Conservation (phyloP, 2,113 vertebrate genomes). For the Macquaria ambigua region DNA sequence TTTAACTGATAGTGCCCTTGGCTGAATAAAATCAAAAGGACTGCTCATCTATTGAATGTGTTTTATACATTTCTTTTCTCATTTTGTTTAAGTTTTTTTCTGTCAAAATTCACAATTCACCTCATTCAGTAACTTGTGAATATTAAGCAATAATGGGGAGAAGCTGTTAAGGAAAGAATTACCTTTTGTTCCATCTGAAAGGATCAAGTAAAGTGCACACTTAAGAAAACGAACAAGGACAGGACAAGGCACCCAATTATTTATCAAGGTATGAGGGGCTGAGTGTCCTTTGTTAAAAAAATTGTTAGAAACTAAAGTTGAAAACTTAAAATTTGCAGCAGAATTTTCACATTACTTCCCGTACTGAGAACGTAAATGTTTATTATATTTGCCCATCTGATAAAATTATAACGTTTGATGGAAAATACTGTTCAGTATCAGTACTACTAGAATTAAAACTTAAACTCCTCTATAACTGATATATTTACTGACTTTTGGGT, state of each 20-base stretch:
- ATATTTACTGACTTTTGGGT: neutral
- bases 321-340: neutral
- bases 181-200: constrained; percentile 18
- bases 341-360: neutral
- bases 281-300: neutral
- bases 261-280: neutral
- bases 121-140: constrained; percentile 15
- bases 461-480: neutral
- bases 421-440: neutral
- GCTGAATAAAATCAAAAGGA: constrained; percentile 35
- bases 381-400: neutral
- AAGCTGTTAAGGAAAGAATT: neutral
- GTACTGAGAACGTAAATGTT: neutral
- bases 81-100: neutral
- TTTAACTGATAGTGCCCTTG: constrained; percentile 22
- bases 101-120: neutral
- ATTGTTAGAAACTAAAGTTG: neutral
- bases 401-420: neutral
- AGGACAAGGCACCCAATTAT: constrained; percentile 3
- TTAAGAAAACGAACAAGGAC: constrained; percentile 14
- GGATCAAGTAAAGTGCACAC: neutral
- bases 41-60: constrained; percentile 6
- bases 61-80: neutral
- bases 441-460: neutral
- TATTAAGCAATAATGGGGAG: neutral